Percentiles rank a stretch among this genome's conserved stretches.
phyloP scores from a whole-genome alignment of 2,113 vertebrate genomes.

The Centropus unirufus region DNA sequence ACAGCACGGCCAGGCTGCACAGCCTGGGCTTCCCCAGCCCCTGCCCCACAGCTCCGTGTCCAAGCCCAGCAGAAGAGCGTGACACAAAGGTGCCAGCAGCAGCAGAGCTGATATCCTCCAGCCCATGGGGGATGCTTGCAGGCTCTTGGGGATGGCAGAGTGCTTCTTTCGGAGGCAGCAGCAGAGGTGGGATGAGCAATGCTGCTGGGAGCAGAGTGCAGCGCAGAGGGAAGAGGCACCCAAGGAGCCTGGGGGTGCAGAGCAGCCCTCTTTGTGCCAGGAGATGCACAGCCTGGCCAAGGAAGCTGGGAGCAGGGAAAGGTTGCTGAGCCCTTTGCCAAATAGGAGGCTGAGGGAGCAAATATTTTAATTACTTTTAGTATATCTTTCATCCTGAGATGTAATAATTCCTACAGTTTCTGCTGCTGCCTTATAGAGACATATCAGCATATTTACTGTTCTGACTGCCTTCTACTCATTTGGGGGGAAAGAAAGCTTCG shows the following conservation, averaged over 20 bases:
- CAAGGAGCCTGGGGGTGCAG: rapidly evolving
- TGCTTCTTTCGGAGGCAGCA: rapidly evolving
- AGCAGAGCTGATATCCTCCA: not conserved
- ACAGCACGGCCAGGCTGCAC: rapidly evolving
- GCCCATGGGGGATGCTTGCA: rapidly evolving
- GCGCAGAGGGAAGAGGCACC: rapidly evolving
- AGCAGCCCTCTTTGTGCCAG: not conserved
- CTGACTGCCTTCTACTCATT: no score
- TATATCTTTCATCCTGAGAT: no score
- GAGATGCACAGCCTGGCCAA: rapidly evolving
- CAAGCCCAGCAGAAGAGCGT: rapidly evolving
- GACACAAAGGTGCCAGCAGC: rapidly evolving
- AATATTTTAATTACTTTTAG: no score
- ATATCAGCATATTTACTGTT: no score
- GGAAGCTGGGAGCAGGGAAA: rapidly evolving
- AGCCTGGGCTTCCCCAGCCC: not conserved
- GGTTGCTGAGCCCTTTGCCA: not conserved
- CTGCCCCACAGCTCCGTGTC: rapidly evolving
- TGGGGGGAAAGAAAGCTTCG: no score
- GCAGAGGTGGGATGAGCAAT: rapidly evolving
- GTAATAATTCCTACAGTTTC: no score
- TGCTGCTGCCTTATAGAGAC: no score
- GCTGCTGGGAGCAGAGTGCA: rapidly evolving
- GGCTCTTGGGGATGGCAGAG: not conserved
- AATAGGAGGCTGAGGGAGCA: rapidly evolving